These are phyloP conservation scores for Temnothorax ravouxi DNA, from an alignment of 2,888 invertebrate genomes.

Conservation along the genomic window DNA sequence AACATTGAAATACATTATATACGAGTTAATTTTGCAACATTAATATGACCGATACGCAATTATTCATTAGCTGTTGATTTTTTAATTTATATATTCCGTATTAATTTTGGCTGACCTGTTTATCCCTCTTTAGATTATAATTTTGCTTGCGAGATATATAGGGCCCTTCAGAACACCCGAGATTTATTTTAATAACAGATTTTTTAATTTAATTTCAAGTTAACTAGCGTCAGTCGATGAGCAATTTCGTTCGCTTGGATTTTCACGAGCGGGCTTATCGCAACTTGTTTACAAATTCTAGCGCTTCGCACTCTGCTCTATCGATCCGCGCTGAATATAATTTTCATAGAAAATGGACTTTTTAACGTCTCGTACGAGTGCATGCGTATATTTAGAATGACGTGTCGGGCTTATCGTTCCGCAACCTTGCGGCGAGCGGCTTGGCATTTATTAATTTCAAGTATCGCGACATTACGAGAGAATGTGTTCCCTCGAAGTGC, in stretches of 20 bases:
- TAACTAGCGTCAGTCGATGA: neutral
- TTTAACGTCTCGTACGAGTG: slow-evolving; percentile 4
- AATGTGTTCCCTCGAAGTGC: neutral
- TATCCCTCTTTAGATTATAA: neutral
- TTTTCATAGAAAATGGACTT: slow-evolving; percentile 40
- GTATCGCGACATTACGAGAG: neutral
- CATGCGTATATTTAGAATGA: slow-evolving; percentile 26
- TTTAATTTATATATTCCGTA: neutral
- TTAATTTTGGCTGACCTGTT: neutral
- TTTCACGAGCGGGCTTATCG: neutral
- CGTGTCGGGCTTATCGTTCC: slow-evolving; percentile 29
- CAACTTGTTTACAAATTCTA: slow-evolving; percentile 5
- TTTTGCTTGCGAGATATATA: neutral
- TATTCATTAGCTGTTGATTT: slow-evolving; percentile 4
- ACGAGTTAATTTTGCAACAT: neutral
- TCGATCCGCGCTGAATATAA: slow-evolving; percentile 10
- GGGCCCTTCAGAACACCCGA: neutral
- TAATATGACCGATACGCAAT: neutral
- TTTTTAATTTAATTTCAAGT: neutral
- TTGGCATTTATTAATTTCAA: slow-evolving; percentile 49
- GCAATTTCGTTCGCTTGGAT: neutral
- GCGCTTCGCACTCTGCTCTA: neutral
- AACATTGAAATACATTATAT: neutral
- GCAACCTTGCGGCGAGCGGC: slow-evolving; percentile 31
- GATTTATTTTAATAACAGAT: neutral